Base-by-base conservation (phyloP, 2,888 invertebrate genomes). In the Palloptera scutellata region DNA sequence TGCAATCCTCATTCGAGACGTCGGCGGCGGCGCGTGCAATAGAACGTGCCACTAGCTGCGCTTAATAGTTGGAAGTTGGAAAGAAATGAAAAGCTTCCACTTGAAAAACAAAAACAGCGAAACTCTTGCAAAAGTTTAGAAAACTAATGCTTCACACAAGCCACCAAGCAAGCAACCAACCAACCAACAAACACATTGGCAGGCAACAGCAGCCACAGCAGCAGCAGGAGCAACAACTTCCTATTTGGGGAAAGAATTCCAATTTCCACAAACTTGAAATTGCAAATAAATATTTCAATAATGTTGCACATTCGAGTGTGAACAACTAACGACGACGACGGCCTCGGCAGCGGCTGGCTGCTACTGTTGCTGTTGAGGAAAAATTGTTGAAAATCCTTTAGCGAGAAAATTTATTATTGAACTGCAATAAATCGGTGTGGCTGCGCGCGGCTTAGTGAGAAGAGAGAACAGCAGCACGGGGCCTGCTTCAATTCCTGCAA, bases 351-450 rank as follows among this genome's bases (percentile, higher is more conserved):
- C 42, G 43, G 55, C 41, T n/a, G n/a, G 17, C 40, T 19, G 9
- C 30, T 19, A 30, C 20, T 8, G 42, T 60, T 20, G 17, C 20
- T 12, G 60, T 41, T 12, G 48, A 41, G 13, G 15, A 65, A 72
- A 72, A 72, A 74, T 72, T 74, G 70, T 70, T 70, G 67, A 68
- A 72, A 74, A 71, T 71, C 70, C 69, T 73, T 72, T 70, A 69
- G 61, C 64, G 59, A 64, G 62, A 61, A 66, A 64, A 64, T 66
- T 66, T 74, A 73, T 75, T 78, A 79, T 78, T 77, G 79, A 75
- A 77, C 75, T 70, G 78, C 76, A 78, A 78, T 78, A 79, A 78
- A 78, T 79, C 77, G 68, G 30, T 30, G 30, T 30, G 30, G 30
- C 30, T 30, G 30, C 30, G n/a, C 15, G 8, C 8, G 8, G 51